These are phyloP conservation scores for Coboldia fuscipes DNA, from an alignment of 1,140 invertebrate genomes.

Conservation along the genomic window DNA sequence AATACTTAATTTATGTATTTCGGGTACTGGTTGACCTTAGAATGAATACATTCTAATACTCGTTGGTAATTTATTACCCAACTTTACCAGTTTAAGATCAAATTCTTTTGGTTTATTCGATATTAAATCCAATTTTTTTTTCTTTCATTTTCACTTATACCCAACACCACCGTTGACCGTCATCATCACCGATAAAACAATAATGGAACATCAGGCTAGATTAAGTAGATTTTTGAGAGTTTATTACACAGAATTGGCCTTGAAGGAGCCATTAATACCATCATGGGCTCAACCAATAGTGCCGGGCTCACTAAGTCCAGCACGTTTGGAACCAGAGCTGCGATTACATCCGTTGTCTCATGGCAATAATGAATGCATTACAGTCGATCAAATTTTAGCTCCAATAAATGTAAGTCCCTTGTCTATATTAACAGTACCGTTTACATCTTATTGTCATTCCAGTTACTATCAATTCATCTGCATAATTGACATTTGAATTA, in stretches of 20 bases:
- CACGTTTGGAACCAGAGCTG: slow-evolving; percentile 24
- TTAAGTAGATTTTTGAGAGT: slow-evolving; percentile 20
- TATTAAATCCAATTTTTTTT: too few relatives aligned
- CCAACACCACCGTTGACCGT: too few relatives aligned
- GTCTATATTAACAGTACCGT: not conserved
- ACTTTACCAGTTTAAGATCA: too few relatives aligned
- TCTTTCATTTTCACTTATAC: too few relatives aligned
- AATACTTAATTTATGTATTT: too few relatives aligned
- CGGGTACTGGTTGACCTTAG: too few relatives aligned
- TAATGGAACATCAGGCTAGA: slow-evolving; percentile 4
- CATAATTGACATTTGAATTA: not conserved
- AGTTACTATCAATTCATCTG: not conserved
- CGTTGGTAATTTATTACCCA: too few relatives aligned
- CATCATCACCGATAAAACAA: too few relatives aligned
- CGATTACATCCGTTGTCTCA: slow-evolving; percentile 20
- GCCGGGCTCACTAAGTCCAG: slow-evolving; percentile 21
- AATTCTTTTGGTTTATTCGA: too few relatives aligned
- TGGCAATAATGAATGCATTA: slow-evolving; percentile 18
- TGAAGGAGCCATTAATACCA: slow-evolving; percentile 21
- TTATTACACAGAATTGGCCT: slow-evolving; percentile 23
- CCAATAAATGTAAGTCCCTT: slow-evolving; percentile 20
- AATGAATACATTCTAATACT: too few relatives aligned
- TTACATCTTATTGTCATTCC: not conserved
- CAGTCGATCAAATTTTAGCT: slow-evolving; percentile 23
- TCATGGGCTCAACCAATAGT: slow-evolving; percentile 22